These are phyloP conservation scores for Sparus aurata DNA, from an alignment of 2,797 vertebrate species.

Conservation along the genomic window DNA sequence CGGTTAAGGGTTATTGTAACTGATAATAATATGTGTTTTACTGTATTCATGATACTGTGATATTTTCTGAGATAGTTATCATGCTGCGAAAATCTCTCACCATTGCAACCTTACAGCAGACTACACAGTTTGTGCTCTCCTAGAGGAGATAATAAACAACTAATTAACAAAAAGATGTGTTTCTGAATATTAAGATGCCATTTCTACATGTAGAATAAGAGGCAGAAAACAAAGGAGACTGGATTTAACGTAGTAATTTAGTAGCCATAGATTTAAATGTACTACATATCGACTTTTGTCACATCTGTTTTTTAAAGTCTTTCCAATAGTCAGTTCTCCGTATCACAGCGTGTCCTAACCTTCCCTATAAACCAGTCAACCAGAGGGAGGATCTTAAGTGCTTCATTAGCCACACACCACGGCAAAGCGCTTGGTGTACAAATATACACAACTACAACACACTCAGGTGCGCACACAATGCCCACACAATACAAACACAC, in stretches of 20 bases:
- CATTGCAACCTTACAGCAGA: background rate
- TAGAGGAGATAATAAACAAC: background rate
- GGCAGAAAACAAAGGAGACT: background rate
- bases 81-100: too few species aligned
- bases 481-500: constrained; percentile 39
- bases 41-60: too few species aligned
- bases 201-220: background rate
- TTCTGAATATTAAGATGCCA: background rate
- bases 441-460: constrained; percentile 43
- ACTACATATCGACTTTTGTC: background rate
- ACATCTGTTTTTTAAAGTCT: background rate
- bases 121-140: background rate
- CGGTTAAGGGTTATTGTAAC: too few species aligned
- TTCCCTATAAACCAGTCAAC: constrained; percentile 56
- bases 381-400: constrained; percentile 58
- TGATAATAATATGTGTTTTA: too few species aligned
- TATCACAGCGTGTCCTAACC: constrained; percentile 43
- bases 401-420: constrained; percentile 69
- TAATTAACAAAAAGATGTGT: background rate
- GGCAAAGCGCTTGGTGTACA: constrained; percentile 49
- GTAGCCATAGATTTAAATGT: constrained; percentile 4
- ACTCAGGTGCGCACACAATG: constrained; percentile 28
- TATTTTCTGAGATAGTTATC: too few species aligned
- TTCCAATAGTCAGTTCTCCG: constrained; percentile 33
- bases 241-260: background rate